Percentiles rank a stretch among this genome's conserved stretches.
Conservation (phyloP, 1,140 invertebrate species). For the Nilaparvata lugens region DNA sequence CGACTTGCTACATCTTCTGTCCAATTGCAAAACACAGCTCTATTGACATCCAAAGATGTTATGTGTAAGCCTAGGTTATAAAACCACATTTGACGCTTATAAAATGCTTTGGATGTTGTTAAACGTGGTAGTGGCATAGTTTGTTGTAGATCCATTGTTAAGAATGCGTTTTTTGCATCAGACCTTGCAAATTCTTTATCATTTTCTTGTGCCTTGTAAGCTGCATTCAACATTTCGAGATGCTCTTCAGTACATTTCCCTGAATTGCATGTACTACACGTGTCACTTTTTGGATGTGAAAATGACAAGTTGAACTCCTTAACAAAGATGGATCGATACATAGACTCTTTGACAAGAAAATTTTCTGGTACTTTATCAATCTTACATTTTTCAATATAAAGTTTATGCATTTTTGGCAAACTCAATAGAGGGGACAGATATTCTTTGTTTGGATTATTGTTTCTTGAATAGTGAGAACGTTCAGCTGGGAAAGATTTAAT, state of each 20-base stretch:
- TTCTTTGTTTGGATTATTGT: too few species aligned
- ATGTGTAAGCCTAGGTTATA: slow-evolving; percentile 3
- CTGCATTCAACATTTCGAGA: background rate
- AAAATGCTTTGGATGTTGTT: slow-evolving; percentile 4
- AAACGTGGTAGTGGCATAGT: background rate
- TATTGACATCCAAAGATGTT: background rate
- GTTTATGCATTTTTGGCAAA: too few species aligned
- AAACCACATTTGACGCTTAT: background rate
- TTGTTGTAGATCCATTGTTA: slow-evolving; percentile 5
- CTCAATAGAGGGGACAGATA: too few species aligned
- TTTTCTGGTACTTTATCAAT: too few species aligned
- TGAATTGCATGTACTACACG: too few species aligned
- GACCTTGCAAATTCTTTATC: background rate
- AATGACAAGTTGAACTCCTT: too few species aligned
- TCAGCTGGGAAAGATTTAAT: too few species aligned
- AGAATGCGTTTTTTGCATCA: background rate
- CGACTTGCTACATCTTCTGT: background rate
- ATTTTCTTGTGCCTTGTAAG: background rate
- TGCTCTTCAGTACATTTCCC: background rate
- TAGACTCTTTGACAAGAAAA: too few species aligned
- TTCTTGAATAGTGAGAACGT: too few species aligned
- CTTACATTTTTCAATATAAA: too few species aligned
- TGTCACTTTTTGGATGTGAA: too few species aligned
- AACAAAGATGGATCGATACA: too few species aligned
- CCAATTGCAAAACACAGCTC: background rate